Evolutionary conservation across 1,140 invertebrate species (phyloP).

Genomic region (Drosophila baimaii): DNA sequence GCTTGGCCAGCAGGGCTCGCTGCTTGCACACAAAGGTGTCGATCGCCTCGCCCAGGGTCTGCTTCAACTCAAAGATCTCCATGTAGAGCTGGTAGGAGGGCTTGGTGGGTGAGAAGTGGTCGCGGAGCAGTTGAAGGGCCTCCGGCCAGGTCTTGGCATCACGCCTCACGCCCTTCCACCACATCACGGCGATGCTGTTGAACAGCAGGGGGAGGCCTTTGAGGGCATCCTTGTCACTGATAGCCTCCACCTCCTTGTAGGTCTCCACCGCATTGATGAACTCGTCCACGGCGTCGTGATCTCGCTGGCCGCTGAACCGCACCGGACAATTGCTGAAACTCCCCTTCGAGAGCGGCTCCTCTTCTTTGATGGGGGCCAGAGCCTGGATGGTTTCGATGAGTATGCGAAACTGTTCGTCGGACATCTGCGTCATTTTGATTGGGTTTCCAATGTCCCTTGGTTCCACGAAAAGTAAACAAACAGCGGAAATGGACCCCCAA

Average conservation of each 20-base stretch:
- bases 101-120: slow-evolving; percentile 79
- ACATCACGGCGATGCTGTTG: slow-evolving; percentile 58
- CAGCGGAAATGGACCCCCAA: background rate
- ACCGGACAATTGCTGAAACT: slow-evolving; percentile 77
- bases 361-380: slow-evolving; percentile 40
- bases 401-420: slow-evolving; percentile 69
- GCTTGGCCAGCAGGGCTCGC: slow-evolving; percentile 71
- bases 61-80: slow-evolving; percentile 75
- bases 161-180: slow-evolving; percentile 80
- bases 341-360: slow-evolving; percentile 62
- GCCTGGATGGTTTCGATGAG: slow-evolving; percentile 64
- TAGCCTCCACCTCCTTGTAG: slow-evolving; percentile 79
- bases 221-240: slow-evolving; percentile 77
- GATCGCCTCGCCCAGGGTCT: slow-evolving; percentile 48
- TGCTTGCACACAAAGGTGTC: slow-evolving; percentile 78
- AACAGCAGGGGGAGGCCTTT: slow-evolving; percentile 75
- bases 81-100: slow-evolving; percentile 76
- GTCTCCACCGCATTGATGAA: slow-evolving; percentile 75
- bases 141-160: slow-evolving; percentile 70
- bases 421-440: slow-evolving; percentile 61
- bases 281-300: slow-evolving; percentile 80
- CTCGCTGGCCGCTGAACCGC: slow-evolving; percentile 74
- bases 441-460: background rate
- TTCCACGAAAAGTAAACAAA: slow-evolving; percentile 26
- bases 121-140: slow-evolving; percentile 64